Evolutionary conservation across 2,797 vertebrate species (phyloP), one percentile per base, ranked within the genome.

Genomic region (Steatocranus sp.): DNA sequence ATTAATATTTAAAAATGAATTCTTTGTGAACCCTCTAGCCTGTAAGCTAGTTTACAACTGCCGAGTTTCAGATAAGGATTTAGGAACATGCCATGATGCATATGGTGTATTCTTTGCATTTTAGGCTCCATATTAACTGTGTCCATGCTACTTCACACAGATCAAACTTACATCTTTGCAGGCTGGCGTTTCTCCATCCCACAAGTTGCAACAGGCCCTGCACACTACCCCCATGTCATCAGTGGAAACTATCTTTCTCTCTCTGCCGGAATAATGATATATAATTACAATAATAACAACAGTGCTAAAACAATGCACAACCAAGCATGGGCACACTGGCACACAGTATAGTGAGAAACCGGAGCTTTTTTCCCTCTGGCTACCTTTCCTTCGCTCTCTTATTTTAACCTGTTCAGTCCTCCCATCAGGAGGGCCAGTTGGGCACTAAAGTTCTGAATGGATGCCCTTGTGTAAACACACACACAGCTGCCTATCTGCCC

Each of bases 241-340:
- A 89, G 83, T 93, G 92, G 91, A 95, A 95, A 94, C 91, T 89
- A 92, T 93, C 94, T 91, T 87, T 88, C 85, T 84, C 88, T 92
- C 85, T 91, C 82, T 91, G 82, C 91, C 68, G 77, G 91, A 95
- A 95, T 95, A 95, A 96, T 96, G 90, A 95, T 94, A 96, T 96
- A 95, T 92, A 93, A 96, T 96, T 96, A 94, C 92, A 95, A 96
- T 80, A 95, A 95, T 91, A 96, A 94, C 90, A 95, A 93, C 91
- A 89, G 83, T 8, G 61, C 84, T 85, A 83, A 85, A 86, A 88
- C 89, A 89, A 88, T 80, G 85, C 76, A 83, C 86, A 82, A 79
- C 78, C 51, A 82, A 61, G 82, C 41, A 32, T 10, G 15, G 83
- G 80, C 74, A 83, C 58, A 83, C 77, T 86, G 86, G 89, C 83